Percentiles rank a stretch among this genome's conserved stretches.
These are phyloP conservation scores for Calidris pugnax DNA, from an alignment of 2,113 vertebrate species.

Conservation along the genomic window DNA sequence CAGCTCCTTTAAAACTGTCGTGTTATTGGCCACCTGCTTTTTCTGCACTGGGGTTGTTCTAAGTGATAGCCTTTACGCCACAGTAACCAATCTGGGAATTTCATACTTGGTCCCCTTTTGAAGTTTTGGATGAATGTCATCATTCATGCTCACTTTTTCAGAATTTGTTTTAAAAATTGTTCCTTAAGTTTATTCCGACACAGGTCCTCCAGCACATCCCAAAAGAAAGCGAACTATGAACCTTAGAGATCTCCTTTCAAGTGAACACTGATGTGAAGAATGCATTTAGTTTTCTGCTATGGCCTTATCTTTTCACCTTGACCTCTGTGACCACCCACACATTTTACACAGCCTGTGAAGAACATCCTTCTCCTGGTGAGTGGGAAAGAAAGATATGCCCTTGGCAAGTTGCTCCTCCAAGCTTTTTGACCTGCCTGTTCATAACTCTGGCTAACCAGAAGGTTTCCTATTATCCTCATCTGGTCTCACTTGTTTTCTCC, in stretches of 20 bases:
- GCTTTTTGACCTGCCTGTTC: background rate
- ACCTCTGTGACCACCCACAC: background rate
- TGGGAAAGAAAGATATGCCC: background rate
- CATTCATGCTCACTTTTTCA: background rate
- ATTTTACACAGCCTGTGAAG: background rate
- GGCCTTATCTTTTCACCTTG: background rate
- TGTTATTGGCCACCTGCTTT: background rate
- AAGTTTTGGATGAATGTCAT: background rate
- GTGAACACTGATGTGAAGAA: background rate
- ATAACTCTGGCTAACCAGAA: background rate
- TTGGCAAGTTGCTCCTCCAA: background rate
- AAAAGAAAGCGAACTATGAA: background rate
- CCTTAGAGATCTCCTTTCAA: background rate
- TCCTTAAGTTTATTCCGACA: background rate
- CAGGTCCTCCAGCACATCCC: background rate
- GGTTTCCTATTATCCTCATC: background rate
- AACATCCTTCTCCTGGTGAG: background rate
- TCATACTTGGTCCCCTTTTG: background rate
- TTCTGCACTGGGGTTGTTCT: background rate
- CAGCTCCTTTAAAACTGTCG: background rate
- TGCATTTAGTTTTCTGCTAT: background rate
- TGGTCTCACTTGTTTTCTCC: background rate
- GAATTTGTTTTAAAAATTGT: background rate
- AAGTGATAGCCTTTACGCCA: background rate
- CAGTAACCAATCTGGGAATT: background rate